Conservation (phyloP, 2,113 vertebrate species). For the Cheilinus undulatus region DNA sequence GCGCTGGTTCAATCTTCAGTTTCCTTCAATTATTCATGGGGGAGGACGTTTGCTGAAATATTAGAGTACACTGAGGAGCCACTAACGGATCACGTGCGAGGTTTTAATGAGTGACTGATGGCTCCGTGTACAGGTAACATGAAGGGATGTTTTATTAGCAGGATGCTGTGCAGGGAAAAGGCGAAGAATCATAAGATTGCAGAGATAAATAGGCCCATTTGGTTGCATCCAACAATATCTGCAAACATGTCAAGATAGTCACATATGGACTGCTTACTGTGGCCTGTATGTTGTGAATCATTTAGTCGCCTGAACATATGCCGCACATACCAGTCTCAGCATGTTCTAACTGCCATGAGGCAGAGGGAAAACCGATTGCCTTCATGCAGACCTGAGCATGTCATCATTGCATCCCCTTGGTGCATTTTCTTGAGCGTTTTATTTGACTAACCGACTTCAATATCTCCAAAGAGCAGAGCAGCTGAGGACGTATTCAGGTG, state of each 20-base stretch:
- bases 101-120: constrained; percentile 48
- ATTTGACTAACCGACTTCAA: neutral
- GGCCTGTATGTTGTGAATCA: constrained; percentile 47
- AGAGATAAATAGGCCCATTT: constrained; percentile 3
- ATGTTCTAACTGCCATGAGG: neutral
- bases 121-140: neutral
- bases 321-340: constrained; percentile 14
- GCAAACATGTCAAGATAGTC: constrained; percentile 17
- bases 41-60: constrained; percentile 46
- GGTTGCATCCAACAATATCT: constrained; percentile 1
- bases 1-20: constrained; percentile 59
- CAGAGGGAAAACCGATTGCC: too few relatives aligned
- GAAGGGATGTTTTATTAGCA: neutral
- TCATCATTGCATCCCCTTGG: neutral
- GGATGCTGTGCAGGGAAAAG: neutral
- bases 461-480: neutral
- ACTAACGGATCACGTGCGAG: constrained; percentile 10
- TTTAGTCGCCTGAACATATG: constrained; percentile 54
- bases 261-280: constrained; percentile 26
- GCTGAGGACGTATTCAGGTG: constrained; percentile 1
- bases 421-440: constrained; percentile 8
- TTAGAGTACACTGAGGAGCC: constrained; percentile 23
- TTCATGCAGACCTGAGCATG: too few relatives aligned
- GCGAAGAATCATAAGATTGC: neutral
- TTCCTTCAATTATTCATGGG: constrained; percentile 72